Evolutionary conservation across 1,140 invertebrate species (phyloP), one percentile per base, ranked within the genome.

Genomic region (Drosophila melanica): DNA sequence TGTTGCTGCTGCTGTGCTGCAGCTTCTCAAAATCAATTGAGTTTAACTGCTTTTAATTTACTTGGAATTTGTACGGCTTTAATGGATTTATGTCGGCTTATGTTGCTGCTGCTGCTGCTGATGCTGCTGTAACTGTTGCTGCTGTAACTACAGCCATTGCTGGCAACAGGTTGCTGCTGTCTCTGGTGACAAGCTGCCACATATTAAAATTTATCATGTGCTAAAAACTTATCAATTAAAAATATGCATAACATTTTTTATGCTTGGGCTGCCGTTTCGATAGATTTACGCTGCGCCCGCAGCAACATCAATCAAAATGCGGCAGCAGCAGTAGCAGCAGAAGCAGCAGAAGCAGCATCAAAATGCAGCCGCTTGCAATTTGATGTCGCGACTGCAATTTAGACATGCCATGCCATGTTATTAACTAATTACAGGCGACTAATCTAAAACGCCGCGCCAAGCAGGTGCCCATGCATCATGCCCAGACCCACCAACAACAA

Each of bases 151-250:
- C 37, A 35, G 62, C 33, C 60, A 57, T 23, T 39, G 51, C 30
- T 59, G 50, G 27, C 30, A 48, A 48, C 47, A 48, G 47, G 35
- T n/a, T 67, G 42, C 30, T 59, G 35, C 55, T 64, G 48, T 39
- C 53, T 70, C 70, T 74, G 70, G 72, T 75, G 64, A 77, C 75
- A 73, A 62, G 55, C 76, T 79, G 75, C 67, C 84, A 73, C 70
- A 81, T 79, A 90, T 90, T 85, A 91, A 91, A 91, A 91, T 91
- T 90, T 91, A 91, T 91, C 90, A 91, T 90, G 90, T 91, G 90
- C 82, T 91, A 91, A 91, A 91, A 91, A 91, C 87, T 89, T 90
- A 91, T 91, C 90, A 91, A 91, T 91, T 91, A 91, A 91, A 90
- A 79, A 71, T 77, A 77, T 91, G 90, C 82, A 91, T 91, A 90